Evolutionary conservation across 2,113 vertebrate species (phyloP).

Genomic region (Paradoxurus hermaphroditus): DNA sequence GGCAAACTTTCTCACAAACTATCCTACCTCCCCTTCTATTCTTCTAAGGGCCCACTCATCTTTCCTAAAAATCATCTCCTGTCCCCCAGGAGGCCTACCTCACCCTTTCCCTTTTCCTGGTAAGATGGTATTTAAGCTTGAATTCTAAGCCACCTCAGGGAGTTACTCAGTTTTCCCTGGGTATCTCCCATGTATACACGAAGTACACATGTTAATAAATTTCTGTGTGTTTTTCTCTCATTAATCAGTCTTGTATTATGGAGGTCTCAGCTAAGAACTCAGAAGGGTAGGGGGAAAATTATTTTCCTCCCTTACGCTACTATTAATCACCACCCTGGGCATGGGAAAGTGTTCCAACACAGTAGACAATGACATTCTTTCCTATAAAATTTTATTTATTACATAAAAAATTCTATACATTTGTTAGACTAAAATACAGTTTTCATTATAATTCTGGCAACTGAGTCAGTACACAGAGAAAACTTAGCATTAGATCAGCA

Average conservation of each 20-base stretch:
- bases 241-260: not conserved
- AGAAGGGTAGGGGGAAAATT: not conserved
- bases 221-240: not conserved
- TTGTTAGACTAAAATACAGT: conserved; percentile 90
- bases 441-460: conserved; percentile 88
- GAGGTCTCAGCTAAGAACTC: not conserved
- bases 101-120: not conserved
- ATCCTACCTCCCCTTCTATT: not conserved
- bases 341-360: conserved; percentile 47
- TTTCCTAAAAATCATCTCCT: not conserved
- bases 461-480: conserved; percentile 85
- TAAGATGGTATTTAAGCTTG: not conserved
- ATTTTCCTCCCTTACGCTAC: not conserved
- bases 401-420: conserved; percentile 89
- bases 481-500: conserved; percentile 85
- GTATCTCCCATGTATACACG: not conserved
- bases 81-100: not conserved
- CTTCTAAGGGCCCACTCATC: not conserved
- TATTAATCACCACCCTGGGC: not conserved
- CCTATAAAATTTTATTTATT: conserved; percentile 87
- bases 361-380: conserved; percentile 68
- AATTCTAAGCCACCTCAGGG: not conserved
- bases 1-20: not conserved
- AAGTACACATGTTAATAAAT: not conserved
- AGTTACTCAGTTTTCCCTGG: not conserved